A percentile compares a stretch with the other conserved stretches of the same genome.
Evolutionary conservation across 1,140 invertebrate species (phyloP).

Genomic region (Drosophila orosa): DNA sequence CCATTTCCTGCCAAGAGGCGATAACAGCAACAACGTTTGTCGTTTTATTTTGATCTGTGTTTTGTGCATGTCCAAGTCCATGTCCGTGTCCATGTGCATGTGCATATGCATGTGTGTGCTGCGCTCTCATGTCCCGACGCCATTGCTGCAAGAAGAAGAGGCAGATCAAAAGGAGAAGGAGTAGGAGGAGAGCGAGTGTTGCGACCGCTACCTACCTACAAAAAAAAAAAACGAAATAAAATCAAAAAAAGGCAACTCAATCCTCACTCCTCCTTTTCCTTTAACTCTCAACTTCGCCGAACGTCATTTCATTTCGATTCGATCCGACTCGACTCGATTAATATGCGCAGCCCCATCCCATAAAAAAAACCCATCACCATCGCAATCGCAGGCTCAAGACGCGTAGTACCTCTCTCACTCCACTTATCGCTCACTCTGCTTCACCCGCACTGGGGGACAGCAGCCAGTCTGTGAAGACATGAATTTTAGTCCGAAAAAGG

Average conservation of each 20-base stretch:
- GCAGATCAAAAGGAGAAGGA: constrained; percentile 14
- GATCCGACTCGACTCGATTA: constrained; percentile 73
- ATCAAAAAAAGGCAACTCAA: constrained; percentile 28
- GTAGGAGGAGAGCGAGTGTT: constrained; percentile 38
- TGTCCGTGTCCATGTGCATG: constrained; percentile 15
- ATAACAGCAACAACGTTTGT: constrained; percentile 70
- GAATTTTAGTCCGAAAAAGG: background rate
- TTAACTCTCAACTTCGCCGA: constrained; percentile 33
- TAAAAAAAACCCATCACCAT: constrained; percentile 10
- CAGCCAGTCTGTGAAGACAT: background rate
- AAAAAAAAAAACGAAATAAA: constrained; percentile 23
- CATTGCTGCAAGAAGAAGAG: constrained; percentile 47
- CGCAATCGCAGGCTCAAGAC: constrained; percentile 41
- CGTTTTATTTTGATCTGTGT: constrained; percentile 50
- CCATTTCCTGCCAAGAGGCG: constrained; percentile 79
- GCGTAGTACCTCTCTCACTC: constrained; percentile 19
- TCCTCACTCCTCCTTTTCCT: constrained; percentile 1
- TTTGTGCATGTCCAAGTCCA: constrained; percentile 23
- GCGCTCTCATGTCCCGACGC: constrained; percentile 62
- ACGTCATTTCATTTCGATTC: constrained; percentile 71
- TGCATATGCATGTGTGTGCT: constrained; percentile 29
- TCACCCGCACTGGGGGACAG: constrained; percentile 24
- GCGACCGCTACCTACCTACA: constrained; percentile 51
- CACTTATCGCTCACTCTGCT: constrained; percentile 10
- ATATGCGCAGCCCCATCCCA: constrained; percentile 65